These are phyloP conservation scores for Podarcis raffonei DNA, from an alignment of 2,113 vertebrate species.

Conservation along the genomic window DNA sequence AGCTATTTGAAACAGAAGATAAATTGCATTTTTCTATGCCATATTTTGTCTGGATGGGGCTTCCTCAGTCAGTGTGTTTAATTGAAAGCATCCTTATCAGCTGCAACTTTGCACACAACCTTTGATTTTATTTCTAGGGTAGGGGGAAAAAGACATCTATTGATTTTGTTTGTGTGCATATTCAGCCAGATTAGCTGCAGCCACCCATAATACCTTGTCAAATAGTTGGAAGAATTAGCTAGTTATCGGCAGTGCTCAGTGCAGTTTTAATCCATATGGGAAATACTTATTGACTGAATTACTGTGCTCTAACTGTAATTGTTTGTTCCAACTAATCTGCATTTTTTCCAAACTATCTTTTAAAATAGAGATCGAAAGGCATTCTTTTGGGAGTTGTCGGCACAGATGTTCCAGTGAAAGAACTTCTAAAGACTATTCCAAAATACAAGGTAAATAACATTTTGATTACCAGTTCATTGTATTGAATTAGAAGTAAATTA, in stretches of 20 bases:
- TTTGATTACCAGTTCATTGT: not conserved
- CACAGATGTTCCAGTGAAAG: constrained; percentile 96
- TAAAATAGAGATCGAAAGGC: constrained; percentile 87
- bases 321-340: constrained; percentile 43
- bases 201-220: not conserved
- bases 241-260: constrained; percentile 8
- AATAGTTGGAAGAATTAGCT: constrained; percentile 46
- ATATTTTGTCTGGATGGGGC: constrained; percentile 26
- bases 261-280: constrained; percentile 38
- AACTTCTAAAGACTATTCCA: constrained; percentile 95
- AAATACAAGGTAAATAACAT: constrained; percentile 91
- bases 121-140: constrained; percentile 27
- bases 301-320: constrained; percentile 20
- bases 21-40: constrained; percentile 14
- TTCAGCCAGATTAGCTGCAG: constrained; percentile 27
- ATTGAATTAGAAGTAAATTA: not conserved
- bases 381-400: constrained; percentile 97
- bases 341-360: constrained; percentile 38
- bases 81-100: not conserved
- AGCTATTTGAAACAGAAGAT: constrained; percentile 17
- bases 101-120: constrained; percentile 1
- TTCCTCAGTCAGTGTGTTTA: constrained; percentile 32
- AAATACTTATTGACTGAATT: constrained; percentile 23
- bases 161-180: constrained; percentile 27
- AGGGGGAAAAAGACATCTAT: constrained; percentile 25